A percentile compares a stretch with the other conserved stretches of the same genome.
phyloP scores from a whole-genome alignment of 2,888 invertebrate genomes.

The Eristalis tenax region DNA sequence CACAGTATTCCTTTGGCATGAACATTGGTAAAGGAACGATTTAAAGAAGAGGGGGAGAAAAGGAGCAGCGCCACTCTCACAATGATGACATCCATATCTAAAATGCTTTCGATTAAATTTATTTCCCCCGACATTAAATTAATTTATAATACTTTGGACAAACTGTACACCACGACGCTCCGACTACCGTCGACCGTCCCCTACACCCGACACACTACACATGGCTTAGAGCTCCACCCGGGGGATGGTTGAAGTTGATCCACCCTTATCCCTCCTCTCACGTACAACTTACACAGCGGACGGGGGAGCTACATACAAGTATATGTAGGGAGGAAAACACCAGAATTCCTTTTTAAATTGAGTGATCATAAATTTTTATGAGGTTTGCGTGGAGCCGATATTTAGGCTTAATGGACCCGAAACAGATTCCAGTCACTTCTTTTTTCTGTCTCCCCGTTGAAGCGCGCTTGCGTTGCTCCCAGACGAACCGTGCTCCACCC shows the following conservation, averaged over 20 bases:
- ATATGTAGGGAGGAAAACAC: neutral
- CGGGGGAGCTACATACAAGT: neutral
- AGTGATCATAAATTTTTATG: constrained; percentile 72
- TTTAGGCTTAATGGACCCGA: constrained; percentile 71
- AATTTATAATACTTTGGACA: constrained; percentile 68
- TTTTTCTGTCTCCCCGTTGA: constrained; percentile 23
- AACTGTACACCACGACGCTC: constrained; percentile 27
- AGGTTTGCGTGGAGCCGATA: constrained; percentile 71
- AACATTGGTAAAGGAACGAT: constrained; percentile 7
- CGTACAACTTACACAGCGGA: constrained; percentile 10
- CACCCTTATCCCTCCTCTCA: constrained; percentile 23
- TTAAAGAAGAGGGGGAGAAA: constrained; percentile 4
- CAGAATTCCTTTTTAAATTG: constrained; percentile 67
- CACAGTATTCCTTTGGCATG: constrained; percentile 23
- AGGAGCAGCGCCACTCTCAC: neutral
- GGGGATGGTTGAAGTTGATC: constrained; percentile 25
- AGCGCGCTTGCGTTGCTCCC: neutral
- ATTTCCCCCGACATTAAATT: constrained; percentile 66
- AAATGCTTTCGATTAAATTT: constrained; percentile 68
- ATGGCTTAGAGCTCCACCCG: neutral
- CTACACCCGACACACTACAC: neutral
- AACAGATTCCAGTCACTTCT: constrained; percentile 54
- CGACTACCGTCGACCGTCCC: neutral
- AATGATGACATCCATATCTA: constrained; percentile 55
- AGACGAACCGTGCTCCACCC: neutral